Evolutionary conservation across 2,888 invertebrate species (phyloP), one percentile per base, ranked within the genome.

Genomic region (Idaea biselata): DNA sequence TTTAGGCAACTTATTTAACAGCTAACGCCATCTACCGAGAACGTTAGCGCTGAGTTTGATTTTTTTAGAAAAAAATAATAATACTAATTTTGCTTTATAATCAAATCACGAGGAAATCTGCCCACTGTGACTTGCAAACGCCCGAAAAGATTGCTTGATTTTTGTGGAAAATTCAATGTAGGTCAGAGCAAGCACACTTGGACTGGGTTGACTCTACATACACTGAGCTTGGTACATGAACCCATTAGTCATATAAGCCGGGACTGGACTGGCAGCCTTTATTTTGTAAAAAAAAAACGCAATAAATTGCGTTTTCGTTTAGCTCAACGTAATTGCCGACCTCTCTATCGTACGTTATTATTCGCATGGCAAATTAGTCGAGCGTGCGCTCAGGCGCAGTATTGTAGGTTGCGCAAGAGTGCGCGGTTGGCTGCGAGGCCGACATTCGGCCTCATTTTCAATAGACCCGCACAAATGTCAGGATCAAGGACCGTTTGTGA

Each of bases 391-490:
- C 82, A 83, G 83, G 75, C 76, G 74, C 69, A 62, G 69, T 11
- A 58, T 64, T 63, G 57, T 55, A 18, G 18, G 56, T 56, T 56
- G 63, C 71, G 67, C 58, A n/a, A 56, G 56, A 55, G 60, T 61
- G 61, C 61, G 60, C 68, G 65, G 66, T 59, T 65, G 72, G 74
- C 76, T 78, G 77, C 86, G 87, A 87, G 87, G 87, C 80, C 87
- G 74, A 75, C 74, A 68, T 69, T 73, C 77, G 86, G 72, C 86
- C 87, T 85, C 83, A 83, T 83, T 87, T 79, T 79, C 71, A 70
- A 78, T 76, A 73, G 71, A 67, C 74, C 73, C 71, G 74, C 71
- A 74, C 82, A 80, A 88, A 86, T 88, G 88, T 88, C 89, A 89
- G 82, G 88, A 86, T 89, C 89, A 89, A 87, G 89, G 84, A 70